phyloP scores from a whole-genome alignment of 2,797 vertebrate genomes.

The Peromyscus aztecus region DNA sequence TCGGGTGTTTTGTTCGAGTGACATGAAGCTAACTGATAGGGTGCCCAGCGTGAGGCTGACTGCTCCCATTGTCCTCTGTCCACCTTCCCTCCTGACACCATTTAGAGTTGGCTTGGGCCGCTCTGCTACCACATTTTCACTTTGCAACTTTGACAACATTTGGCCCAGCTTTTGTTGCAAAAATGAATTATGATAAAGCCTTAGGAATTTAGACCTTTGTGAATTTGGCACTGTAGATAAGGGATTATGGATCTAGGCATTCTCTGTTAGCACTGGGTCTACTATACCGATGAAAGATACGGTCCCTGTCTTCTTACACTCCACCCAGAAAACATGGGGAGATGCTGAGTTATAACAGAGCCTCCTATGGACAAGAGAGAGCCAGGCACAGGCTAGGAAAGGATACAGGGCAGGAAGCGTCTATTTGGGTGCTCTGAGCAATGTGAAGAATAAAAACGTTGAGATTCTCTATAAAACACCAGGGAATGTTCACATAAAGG shows the following conservation, averaged over 20 bases:
- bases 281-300: neutral
- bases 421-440: neutral
- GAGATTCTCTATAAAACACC: neutral
- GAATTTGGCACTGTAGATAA: slow-evolving; percentile 22
- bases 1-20: neutral
- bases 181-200: slow-evolving; percentile 40
- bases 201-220: neutral
- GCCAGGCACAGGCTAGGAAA: neutral
- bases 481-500: neutral
- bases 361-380: neutral
- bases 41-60: neutral
- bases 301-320: neutral
- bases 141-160: slow-evolving; percentile 25
- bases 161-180: neutral
- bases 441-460: neutral
- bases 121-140: neutral
- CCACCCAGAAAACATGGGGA: neutral
- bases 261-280: neutral
- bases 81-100: neutral
- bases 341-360: neutral
- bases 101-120: neutral
- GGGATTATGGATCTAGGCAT: neutral
- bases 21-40: neutral
- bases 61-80: rapidly evolving
- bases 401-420: neutral